These are phyloP conservation scores for Tetrao urogallus DNA, from an alignment of 2,113 vertebrate species.

Conservation along the genomic window DNA sequence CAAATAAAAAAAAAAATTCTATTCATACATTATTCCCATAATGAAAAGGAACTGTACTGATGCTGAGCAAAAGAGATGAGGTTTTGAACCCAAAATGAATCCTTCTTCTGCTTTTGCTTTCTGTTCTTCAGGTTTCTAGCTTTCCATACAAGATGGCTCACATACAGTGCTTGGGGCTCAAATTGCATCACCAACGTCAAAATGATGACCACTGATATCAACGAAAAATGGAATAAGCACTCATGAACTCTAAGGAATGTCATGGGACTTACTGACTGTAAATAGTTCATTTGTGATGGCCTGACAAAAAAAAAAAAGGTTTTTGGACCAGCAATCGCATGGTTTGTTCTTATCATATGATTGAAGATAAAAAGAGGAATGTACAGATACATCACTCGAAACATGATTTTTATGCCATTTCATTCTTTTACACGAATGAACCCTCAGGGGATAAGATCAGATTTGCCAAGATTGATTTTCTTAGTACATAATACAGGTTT, in stretches of 20 bases:
- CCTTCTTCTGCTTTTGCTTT: background rate
- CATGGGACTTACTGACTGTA: background rate
- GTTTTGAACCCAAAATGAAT: background rate
- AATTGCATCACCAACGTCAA: background rate
- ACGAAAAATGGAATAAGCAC: background rate
- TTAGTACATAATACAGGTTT: background rate
- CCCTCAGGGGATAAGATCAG: background rate
- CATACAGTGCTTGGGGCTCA: background rate
- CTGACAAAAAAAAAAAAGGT: background rate
- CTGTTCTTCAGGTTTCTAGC: background rate
- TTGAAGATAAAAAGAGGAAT: background rate
- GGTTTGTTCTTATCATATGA: background rate
- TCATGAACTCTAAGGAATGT: background rate
- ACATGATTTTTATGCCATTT: background rate
- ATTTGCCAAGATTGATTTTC: background rate
- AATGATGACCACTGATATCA: background rate
- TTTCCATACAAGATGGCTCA: background rate
- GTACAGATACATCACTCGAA: background rate
- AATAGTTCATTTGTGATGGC: background rate
- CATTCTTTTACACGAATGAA: background rate
- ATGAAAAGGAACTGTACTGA: background rate
- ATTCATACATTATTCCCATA: background rate
- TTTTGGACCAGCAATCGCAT: accelerated
- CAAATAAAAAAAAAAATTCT: background rate
- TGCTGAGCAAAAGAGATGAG: background rate